These are phyloP conservation scores for Chrysomallon squamiferum DNA, from an alignment of 1,140 invertebrate genomes.

Conservation along the genomic window DNA sequence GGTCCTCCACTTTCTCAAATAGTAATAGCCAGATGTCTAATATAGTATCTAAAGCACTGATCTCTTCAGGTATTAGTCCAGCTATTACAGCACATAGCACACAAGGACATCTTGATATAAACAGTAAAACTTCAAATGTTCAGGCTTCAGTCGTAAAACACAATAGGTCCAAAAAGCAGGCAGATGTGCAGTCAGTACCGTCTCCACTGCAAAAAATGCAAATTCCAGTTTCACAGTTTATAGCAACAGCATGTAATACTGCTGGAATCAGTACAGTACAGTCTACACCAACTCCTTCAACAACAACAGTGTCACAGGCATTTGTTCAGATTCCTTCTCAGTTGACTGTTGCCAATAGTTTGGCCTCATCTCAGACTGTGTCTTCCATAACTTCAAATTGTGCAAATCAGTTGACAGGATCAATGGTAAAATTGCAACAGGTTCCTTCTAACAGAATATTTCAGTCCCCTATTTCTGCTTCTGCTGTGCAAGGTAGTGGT, in stretches of 20 bases:
- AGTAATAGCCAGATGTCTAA: neutral
- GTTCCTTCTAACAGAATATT: no score
- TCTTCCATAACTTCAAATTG: neutral
- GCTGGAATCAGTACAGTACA: constrained; percentile 1
- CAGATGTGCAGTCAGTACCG: no score
- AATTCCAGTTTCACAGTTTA: constrained; percentile 13
- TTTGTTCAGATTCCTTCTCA: constrained; percentile 17
- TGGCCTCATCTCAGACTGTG: neutral
- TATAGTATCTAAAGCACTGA: constrained; percentile 10
- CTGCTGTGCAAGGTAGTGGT: no score
- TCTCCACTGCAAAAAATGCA: constrained; percentile 17
- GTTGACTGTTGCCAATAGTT: constrained; percentile 7
- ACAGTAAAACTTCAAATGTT: neutral
- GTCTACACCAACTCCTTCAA: constrained; percentile 22
- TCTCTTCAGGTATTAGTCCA: constrained; percentile 10
- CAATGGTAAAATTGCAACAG: no score
- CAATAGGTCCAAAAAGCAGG: no score
- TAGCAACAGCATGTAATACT: constrained; percentile 1
- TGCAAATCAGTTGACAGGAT: constrained; percentile 12
- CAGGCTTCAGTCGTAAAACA: no score
- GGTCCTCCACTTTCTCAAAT: no score
- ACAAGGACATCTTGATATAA: neutral
- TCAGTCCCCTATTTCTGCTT: no score
- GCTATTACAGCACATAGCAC: neutral
- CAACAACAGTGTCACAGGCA: constrained; percentile 37